Conservation (phyloP, 2,797 vertebrate species). For the Phataginus tetradactyla region DNA sequence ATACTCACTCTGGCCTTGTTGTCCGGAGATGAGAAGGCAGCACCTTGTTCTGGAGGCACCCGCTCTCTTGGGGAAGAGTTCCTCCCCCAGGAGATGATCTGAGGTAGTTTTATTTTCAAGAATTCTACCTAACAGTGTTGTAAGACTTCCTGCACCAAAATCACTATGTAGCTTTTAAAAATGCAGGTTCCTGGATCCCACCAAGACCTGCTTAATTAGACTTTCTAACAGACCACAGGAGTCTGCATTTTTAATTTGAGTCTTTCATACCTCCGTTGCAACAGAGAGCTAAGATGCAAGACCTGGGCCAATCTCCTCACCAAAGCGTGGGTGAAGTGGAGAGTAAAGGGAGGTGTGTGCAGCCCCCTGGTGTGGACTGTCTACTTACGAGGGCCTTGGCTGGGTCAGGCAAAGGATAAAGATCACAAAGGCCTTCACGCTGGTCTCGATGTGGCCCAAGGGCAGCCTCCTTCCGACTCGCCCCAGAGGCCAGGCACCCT, state of each 20-base stretch:
- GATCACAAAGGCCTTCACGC: not conserved
- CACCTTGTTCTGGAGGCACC: not conserved
- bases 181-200: not conserved
- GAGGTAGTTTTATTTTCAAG: not conserved
- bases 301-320: not conserved
- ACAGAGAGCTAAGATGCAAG: not conserved
- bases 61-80: not conserved
- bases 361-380: not conserved
- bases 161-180: not conserved
- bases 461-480: not conserved
- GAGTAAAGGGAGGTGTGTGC: not conserved
- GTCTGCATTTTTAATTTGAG: conserved; percentile 7
- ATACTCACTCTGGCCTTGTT: not conserved
- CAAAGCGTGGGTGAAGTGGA: not conserved
- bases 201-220: not conserved
- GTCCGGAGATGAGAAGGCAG: not conserved
- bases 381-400: not conserved
- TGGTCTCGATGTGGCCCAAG: not conserved
- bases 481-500: not conserved
- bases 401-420: not conserved
- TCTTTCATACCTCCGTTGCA: conserved; percentile 8
- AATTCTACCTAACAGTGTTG: not conserved
- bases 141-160: not conserved
- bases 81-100: not conserved
- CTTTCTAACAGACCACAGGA: not conserved